These are phyloP conservation scores for Diplolepis rosae DNA, from an alignment of 2,888 invertebrate species.

Conservation along the genomic window DNA sequence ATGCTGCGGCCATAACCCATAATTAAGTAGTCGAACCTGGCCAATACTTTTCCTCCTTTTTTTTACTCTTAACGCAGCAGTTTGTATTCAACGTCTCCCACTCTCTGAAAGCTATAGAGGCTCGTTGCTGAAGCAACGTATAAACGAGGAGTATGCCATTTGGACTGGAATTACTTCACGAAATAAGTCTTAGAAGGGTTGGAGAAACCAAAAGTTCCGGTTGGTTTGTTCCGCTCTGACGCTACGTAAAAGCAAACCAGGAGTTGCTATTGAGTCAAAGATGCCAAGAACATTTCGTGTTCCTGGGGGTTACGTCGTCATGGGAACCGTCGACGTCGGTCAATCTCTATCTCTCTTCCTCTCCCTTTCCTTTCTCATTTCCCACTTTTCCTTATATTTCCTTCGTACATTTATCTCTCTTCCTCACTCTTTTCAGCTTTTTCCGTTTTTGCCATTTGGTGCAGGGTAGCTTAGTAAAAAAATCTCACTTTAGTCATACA, in stretches of 20 bases:
- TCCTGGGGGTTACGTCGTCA: slow-evolving; percentile 68
- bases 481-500: too few relatives aligned
- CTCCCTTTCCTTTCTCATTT: not conserved
- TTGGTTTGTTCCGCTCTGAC: slow-evolving; percentile 31
- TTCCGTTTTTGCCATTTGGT: not conserved
- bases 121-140: not conserved
- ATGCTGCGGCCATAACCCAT: slow-evolving; percentile 19
- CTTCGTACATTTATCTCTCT: not conserved
- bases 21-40: slow-evolving; percentile 25
- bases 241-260: not conserved
- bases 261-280: slow-evolving; percentile 55
- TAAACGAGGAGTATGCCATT: not conserved
- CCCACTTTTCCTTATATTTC: not conserved
- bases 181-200: slow-evolving; percentile 15
- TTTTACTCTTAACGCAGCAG: not conserved
- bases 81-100: slow-evolving; percentile 7
- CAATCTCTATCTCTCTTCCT: slow-evolving; percentile 11
- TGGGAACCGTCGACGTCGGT: slow-evolving; percentile 67
- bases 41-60: not conserved
- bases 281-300: slow-evolving; percentile 67
- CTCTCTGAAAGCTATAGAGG: not conserved
- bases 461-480: too few relatives aligned
- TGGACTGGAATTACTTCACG: not conserved
- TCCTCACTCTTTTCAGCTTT: not conserved
- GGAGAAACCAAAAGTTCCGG: slow-evolving; percentile 16